Conservation (phyloP, 1,140 invertebrate species). For the Laodelphax striatellus region DNA sequence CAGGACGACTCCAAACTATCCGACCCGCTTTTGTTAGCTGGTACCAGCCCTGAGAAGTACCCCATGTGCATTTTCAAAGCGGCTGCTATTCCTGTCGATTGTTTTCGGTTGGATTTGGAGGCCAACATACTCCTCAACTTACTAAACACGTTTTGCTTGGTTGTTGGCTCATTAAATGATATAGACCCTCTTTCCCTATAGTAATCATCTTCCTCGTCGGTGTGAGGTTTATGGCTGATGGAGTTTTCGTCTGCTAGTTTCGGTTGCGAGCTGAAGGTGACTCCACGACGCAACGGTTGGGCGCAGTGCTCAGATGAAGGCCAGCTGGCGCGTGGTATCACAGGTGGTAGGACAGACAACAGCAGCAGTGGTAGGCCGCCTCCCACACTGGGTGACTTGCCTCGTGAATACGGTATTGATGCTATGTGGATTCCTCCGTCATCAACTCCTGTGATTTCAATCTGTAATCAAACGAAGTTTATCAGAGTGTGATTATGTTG, state of each 20-base stretch:
- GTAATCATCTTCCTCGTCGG: neutral
- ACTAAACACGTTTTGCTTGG: constrained; percentile 27
- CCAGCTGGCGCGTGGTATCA: constrained; percentile 46
- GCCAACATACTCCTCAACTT: constrained; percentile 32
- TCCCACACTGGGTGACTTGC: constrained; percentile 44
- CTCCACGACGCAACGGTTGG: constrained; percentile 30
- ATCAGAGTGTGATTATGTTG: too few relatives aligned
- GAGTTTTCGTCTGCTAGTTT: constrained; percentile 37
- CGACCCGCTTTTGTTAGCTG: constrained; percentile 11
- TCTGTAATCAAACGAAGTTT: neutral
- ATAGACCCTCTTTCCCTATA: neutral
- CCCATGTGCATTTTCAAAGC: constrained; percentile 57
- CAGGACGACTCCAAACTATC: constrained; percentile 33
- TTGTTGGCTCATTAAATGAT: neutral
- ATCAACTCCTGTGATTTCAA: neutral
- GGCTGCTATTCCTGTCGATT: constrained; percentile 46
- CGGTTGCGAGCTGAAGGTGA: constrained; percentile 53
- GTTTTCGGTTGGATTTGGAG: constrained; percentile 43
- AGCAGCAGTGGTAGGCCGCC: constrained; percentile 54
- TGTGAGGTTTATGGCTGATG: neutral
- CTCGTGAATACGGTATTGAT: constrained; percentile 3
- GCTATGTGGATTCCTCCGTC: neutral
- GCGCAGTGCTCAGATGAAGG: constrained; percentile 21
- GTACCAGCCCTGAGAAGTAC: constrained; percentile 54
- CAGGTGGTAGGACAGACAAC: constrained; percentile 57